A percentile compares a stretch with the other conserved stretches of the same genome.
Evolutionary conservation across 2,888 invertebrate genomes (phyloP).

Genomic region (Bedellia somnulentella): DNA sequence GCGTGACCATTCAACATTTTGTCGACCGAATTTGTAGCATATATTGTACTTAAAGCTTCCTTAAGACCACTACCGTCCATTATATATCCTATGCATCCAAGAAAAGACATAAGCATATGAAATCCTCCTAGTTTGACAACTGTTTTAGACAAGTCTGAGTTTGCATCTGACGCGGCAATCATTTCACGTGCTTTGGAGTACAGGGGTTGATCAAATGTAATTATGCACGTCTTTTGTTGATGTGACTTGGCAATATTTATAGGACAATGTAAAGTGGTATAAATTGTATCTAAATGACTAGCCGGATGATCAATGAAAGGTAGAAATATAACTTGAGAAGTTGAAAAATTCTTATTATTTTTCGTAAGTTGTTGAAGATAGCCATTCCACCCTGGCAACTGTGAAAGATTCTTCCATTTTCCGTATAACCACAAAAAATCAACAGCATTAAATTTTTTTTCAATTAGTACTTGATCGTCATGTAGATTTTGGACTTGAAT

Average conservation of each 20-base stretch:
- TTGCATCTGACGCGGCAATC: constrained; percentile 10
- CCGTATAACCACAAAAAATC: too few species aligned
- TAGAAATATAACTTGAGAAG: background rate
- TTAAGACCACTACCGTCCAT: constrained; percentile 20
- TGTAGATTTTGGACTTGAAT: too few species aligned
- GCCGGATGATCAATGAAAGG: constrained; percentile 1
- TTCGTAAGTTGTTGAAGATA: background rate
- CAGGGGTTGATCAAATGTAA: constrained; percentile 2
- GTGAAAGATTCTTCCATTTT: too few species aligned
- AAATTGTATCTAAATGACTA: background rate
- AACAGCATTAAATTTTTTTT: too few species aligned
- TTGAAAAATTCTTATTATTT: background rate
- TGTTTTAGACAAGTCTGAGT: constrained; percentile 7
- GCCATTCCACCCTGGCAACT: background rate
- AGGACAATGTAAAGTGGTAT: background rate
- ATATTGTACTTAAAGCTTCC: constrained; percentile 14
- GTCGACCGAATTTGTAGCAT: constrained; percentile 16
- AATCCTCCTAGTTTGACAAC: constrained; percentile 18
- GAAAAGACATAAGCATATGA: constrained; percentile 18
- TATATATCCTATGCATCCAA: constrained; percentile 16
- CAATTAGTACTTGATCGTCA: too few species aligned
- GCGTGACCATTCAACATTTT: constrained; percentile 17
- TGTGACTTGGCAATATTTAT: background rate
- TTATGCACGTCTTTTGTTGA: background rate
- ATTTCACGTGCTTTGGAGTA: constrained; percentile 17